A percentile compares a stretch with the other conserved stretches of the same genome.
These are phyloP conservation scores for Platyrinchus mystaceus DNA, from an alignment of 2,797 vertebrate genomes.

Conservation along the genomic window DNA sequence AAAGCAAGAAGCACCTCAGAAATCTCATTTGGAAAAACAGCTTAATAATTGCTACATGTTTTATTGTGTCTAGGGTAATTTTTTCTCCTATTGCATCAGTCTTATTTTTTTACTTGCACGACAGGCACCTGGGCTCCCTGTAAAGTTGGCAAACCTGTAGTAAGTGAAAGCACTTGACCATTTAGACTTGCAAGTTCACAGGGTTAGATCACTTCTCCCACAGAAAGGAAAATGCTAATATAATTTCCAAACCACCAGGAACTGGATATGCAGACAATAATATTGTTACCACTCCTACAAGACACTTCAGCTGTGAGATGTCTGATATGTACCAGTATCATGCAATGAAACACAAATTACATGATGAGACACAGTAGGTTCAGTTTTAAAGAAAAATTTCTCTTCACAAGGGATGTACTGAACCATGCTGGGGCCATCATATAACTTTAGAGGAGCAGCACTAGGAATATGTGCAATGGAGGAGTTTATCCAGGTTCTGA, in stretches of 20 bases:
- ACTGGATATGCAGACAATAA: conserved; percentile 7
- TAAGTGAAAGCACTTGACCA: conserved; percentile 44
- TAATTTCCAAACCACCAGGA: conserved; percentile 27
- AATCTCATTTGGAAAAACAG: conserved; percentile 55
- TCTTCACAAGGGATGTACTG: not conserved
- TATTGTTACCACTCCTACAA: conserved; percentile 8
- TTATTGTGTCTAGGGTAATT: conserved; percentile 34
- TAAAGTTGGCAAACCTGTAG: conserved; percentile 8
- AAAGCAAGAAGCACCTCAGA: conserved; percentile 26
- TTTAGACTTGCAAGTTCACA: conserved; percentile 43
- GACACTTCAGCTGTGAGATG: not conserved
- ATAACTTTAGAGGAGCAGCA: not conserved
- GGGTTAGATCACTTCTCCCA: conserved; percentile 21
- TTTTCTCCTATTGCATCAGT: conserved; percentile 27
- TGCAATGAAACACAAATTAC: conserved; percentile 18
- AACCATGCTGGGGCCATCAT: not conserved
- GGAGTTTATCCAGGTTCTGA: not conserved
- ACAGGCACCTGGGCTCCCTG: not conserved
- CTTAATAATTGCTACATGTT: conserved; percentile 45
- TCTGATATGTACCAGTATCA: not conserved
- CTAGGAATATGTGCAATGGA: not conserved
- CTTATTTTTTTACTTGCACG: conserved; percentile 7
- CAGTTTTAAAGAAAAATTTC: not conserved
- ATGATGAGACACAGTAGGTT: not conserved
- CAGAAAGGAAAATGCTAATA: conserved; percentile 26